Evolutionary conservation across 2,797 vertebrate species (phyloP).

Genomic region (Syncerus caffer): DNA sequence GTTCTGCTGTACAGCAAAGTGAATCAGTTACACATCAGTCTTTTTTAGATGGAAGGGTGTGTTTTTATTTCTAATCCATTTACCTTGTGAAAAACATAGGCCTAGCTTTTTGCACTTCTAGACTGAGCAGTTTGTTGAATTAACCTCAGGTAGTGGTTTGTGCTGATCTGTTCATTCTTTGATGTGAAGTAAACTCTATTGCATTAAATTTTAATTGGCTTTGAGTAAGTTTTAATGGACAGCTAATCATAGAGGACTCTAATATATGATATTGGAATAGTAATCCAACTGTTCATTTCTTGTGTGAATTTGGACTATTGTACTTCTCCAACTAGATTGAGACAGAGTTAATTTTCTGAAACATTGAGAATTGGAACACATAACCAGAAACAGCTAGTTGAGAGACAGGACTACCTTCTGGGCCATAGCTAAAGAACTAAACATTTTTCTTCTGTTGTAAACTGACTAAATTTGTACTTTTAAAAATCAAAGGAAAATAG

Average conservation of each 20-base stretch:
- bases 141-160: not conserved
- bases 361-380: not conserved
- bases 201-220: not conserved
- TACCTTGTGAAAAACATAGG: not conserved
- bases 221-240: not conserved
- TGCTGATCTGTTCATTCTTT: not conserved
- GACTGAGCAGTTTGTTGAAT: not conserved
- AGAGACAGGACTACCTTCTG: not conserved
- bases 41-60: not conserved
- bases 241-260: not conserved
- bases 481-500: not conserved
- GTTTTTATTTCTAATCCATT: not conserved
- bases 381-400: not conserved
- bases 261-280: not conserved
- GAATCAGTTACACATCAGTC: not conserved
- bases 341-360: not conserved
- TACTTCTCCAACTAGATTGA: not conserved
- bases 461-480: not conserved
- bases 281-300: not conserved
- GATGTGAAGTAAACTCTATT: not conserved
- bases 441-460: not conserved
- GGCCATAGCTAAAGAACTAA: not conserved
- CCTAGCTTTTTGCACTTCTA: not conserved
- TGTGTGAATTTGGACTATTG: not conserved
- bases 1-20: not conserved